Evolutionary conservation across 2,888 invertebrate species (phyloP).

Genomic region (Adela reaumurella): DNA sequence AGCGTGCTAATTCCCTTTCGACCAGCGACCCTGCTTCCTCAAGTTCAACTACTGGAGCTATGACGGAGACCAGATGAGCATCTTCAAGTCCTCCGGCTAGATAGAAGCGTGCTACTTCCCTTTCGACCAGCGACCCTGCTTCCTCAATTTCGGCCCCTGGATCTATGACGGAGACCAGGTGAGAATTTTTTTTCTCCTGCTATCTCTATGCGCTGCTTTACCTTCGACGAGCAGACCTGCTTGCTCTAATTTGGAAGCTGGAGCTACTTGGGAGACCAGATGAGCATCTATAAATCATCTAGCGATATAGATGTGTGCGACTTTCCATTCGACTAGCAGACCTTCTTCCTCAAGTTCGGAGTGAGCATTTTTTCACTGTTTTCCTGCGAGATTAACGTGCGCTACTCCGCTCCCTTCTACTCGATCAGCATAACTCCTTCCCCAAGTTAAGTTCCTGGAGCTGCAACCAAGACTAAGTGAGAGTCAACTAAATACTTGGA

Average conservation of each 20-base stretch:
- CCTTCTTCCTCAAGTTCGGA: constrained; percentile 93
- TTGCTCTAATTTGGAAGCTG: constrained; percentile 86
- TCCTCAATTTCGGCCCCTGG: constrained; percentile 95
- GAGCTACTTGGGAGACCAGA: too few relatives aligned
- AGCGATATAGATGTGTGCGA: constrained; percentile 92
- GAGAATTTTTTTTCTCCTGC: constrained; percentile 68
- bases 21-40: constrained; percentile 92
- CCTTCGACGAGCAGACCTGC: constrained; percentile 81
- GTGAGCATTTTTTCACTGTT: too few relatives aligned
- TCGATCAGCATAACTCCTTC: constrained; percentile 92
- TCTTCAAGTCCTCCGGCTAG: constrained; percentile 88
- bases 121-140: constrained; percentile 92
- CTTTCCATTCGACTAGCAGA: constrained; percentile 93
- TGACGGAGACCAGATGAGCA: constrained; percentile 82
- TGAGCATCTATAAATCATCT: constrained; percentile 95
- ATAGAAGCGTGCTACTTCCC: constrained; percentile 93
- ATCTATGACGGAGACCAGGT: constrained; percentile 70
- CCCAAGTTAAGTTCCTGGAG: constrained; percentile 96
- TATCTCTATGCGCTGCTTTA: too few relatives aligned
- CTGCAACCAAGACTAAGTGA: constrained; percentile 88
- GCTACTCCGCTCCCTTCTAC: constrained; percentile 93
- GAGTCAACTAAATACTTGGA: too few relatives aligned
- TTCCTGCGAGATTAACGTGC: constrained; percentile 90
- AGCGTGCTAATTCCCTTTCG: constrained; percentile 90
- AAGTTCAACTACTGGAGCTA: constrained; percentile 96